Conservation (phyloP, 2,888 invertebrate species). For the Drosophila melanosoma region DNA sequence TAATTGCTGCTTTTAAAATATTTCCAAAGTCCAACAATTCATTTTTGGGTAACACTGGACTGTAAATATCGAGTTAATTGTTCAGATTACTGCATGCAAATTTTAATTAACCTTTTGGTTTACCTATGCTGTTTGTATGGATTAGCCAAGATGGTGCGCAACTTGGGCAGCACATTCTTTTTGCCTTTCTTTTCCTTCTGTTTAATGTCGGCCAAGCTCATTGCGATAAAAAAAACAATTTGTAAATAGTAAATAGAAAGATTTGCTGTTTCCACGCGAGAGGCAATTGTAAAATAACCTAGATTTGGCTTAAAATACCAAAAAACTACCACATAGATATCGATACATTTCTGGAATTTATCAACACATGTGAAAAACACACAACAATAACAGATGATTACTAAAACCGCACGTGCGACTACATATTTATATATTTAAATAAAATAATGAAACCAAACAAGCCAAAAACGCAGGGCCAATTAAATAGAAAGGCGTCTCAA, state of each 20-base stretch:
- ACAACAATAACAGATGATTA: conserved; percentile 35
- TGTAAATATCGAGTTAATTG: conserved; percentile 24
- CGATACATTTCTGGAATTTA: neutral
- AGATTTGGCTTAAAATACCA: conserved; percentile 18
- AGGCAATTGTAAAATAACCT: conserved; percentile 2
- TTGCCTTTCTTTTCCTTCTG: conserved; percentile 74
- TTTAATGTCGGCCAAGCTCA: conserved; percentile 71
- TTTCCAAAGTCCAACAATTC: conserved; percentile 56
- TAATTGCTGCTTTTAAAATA: conserved; percentile 50
- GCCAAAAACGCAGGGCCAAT: conserved; percentile 36
- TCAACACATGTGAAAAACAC: conserved; percentile 2
- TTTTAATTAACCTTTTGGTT: neutral
- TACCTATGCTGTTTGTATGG: conserved; percentile 71
- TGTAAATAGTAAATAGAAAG: neutral
- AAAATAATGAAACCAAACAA: conserved; percentile 51
- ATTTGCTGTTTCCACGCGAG: conserved; percentile 24
- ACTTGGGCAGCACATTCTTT: conserved; percentile 72
- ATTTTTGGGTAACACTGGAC: conserved; percentile 64
- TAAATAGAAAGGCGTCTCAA: conserved; percentile 16
- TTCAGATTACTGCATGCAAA: neutral
- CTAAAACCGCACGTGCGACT: conserved; percentile 47
- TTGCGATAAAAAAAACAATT: conserved; percentile 21
- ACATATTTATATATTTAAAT: conserved; percentile 24
- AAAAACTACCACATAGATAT: neutral
- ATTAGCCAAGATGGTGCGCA: conserved; percentile 78